Conservation (phyloP, 1,140 invertebrate genomes). For the Pseudomyrmex cubaensis region DNA sequence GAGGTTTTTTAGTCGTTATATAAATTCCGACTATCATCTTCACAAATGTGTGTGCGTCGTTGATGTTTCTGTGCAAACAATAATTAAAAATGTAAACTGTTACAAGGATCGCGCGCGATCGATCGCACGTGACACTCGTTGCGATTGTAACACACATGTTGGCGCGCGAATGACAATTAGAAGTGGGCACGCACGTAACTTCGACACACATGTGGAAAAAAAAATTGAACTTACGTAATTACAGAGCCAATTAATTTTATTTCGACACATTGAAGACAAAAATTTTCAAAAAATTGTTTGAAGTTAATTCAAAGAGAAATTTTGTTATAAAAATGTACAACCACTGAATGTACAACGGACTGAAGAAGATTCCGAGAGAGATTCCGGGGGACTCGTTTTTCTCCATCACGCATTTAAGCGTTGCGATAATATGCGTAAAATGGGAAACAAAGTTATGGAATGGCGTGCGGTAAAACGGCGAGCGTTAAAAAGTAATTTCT, state of each 20-base stretch:
- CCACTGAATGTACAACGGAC: too few relatives aligned
- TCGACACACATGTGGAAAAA: neutral
- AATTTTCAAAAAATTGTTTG: neutral
- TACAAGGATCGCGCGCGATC: constrained; percentile 25
- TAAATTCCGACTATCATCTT: constrained; percentile 43
- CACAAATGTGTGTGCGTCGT: neutral
- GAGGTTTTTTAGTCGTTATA: constrained; percentile 29
- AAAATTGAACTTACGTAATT: neutral
- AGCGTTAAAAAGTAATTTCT: constrained; percentile 31
- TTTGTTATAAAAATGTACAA: neutral
- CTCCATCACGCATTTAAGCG: neutral
- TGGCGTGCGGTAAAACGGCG: constrained; percentile 9
- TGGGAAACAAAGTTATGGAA: constrained; percentile 10
- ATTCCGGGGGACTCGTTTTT: neutral
- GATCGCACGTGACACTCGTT: neutral
- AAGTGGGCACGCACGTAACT: neutral
- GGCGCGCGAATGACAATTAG: neutral
- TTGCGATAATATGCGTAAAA: constrained; percentile 23
- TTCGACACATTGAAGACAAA: neutral
- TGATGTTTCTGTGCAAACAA: constrained; percentile 1
- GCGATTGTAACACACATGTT: neutral
- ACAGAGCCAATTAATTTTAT: too few relatives aligned
- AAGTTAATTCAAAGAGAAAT: neutral
- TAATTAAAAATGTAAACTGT: constrained; percentile 19
- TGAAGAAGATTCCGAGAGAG: neutral